Conservation (phyloP, 2,113 vertebrate genomes). For the Antennarius striatus region DNA sequence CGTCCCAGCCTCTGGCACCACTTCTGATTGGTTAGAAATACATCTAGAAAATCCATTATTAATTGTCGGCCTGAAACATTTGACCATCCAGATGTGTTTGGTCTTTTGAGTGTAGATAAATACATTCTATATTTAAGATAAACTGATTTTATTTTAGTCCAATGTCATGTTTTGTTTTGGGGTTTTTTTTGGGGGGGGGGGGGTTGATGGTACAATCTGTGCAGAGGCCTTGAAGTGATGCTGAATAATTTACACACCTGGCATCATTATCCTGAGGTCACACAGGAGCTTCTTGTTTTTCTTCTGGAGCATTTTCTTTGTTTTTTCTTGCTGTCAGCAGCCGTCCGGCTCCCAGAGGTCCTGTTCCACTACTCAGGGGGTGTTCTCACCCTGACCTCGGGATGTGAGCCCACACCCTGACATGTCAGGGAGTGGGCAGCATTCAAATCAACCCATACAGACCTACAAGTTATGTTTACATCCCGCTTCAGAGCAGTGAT, state of each 20-base stretch:
- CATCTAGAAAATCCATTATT: slow-evolving; percentile 11
- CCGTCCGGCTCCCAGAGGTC: slow-evolving; percentile 26
- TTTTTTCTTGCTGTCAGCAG: slow-evolving; percentile 34
- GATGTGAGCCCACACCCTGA: slow-evolving; percentile 15
- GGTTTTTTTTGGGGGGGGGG: not conserved
- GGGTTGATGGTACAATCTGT: slow-evolving; percentile 34
- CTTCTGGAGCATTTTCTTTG: slow-evolving; percentile 15
- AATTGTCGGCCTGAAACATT: slow-evolving; percentile 23
- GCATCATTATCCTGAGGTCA: too few species aligned
- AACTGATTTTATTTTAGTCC: slow-evolving; percentile 20
- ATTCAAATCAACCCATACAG: too few species aligned
- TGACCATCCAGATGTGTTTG: slow-evolving; percentile 47
- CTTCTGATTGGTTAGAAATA: slow-evolving; percentile 37
- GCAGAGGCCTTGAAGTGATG: slow-evolving; percentile 4
- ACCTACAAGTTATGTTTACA: too few species aligned
- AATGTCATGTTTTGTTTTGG: slow-evolving; percentile 50
- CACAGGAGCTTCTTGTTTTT: not conserved
- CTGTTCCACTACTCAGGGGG: slow-evolving; percentile 3
- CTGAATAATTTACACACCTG: too few species aligned
- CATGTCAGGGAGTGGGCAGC: not conserved
- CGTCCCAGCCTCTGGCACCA: slow-evolving; percentile 11
- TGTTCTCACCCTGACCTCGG: slow-evolving; percentile 32
- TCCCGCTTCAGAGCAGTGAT: too few species aligned
- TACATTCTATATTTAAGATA: slow-evolving; percentile 67
- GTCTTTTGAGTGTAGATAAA: slow-evolving; percentile 67